A percentile compares a stretch with the other conserved stretches of the same genome.
phyloP scores from a whole-genome alignment of 2,888 invertebrate genomes.

The Troides helena region DNA sequence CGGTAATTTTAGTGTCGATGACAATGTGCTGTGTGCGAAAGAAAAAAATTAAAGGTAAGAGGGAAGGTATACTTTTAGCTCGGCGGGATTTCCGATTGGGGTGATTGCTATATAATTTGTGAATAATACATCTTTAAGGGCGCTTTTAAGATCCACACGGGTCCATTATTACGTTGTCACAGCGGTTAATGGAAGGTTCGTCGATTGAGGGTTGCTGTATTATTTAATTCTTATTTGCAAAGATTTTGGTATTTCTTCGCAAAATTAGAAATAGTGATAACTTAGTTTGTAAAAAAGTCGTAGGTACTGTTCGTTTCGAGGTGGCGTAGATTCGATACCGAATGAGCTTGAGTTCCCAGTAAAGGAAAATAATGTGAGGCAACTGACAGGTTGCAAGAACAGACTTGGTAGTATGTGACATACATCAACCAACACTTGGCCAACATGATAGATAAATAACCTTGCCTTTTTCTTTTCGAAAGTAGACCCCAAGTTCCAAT shows the following conservation, averaged over 20 bases:
- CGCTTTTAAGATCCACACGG: constrained; percentile 42
- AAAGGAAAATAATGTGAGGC: too few relatives aligned
- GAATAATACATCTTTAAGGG: constrained; percentile 62
- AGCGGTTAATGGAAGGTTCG: constrained; percentile 51
- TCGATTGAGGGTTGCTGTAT: constrained; percentile 36
- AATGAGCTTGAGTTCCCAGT: too few relatives aligned
- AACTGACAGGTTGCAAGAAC: too few relatives aligned
- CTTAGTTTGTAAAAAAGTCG: too few relatives aligned
- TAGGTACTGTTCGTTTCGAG: too few relatives aligned
- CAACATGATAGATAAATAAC: too few relatives aligned
- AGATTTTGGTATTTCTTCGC: not conserved
- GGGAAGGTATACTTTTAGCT: constrained; percentile 51
- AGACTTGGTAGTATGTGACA: too few relatives aligned
- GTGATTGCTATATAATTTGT: constrained; percentile 70
- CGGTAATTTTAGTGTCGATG: constrained; percentile 72
- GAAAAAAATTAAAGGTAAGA: constrained; percentile 44
- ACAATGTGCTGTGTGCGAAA: constrained; percentile 61
- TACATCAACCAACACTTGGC: too few relatives aligned
- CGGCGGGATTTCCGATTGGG: constrained; percentile 61
- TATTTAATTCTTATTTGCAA: constrained; percentile 33
- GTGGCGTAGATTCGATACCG: too few relatives aligned
- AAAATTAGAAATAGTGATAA: not conserved
- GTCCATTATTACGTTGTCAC: constrained; percentile 69
- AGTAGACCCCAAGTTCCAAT: too few relatives aligned
- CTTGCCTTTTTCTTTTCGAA: too few relatives aligned